phyloP scores from a whole-genome alignment of 2,113 vertebrate genomes.

The Pogona vitticeps region DNA sequence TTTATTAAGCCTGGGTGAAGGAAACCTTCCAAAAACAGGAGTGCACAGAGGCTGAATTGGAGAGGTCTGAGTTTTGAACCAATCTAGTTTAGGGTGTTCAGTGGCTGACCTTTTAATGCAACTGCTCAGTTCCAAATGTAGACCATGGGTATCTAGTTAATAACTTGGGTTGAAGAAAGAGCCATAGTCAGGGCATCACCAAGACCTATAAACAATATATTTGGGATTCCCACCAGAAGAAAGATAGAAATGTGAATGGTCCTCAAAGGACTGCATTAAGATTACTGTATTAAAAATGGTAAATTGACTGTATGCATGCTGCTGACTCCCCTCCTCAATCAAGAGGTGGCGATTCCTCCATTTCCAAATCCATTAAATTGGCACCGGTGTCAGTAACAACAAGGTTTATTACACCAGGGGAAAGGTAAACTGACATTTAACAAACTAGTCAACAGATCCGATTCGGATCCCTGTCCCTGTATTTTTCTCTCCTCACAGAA shows the following conservation, averaged over 20 bases:
- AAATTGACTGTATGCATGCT: conserved; percentile 42
- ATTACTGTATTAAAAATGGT: conserved; percentile 45
- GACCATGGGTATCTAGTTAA: background rate
- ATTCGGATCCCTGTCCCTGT: no score
- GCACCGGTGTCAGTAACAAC: no score
- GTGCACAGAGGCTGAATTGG: background rate
- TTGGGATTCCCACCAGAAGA: background rate
- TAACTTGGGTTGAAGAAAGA: no score
- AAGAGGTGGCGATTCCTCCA: no score
- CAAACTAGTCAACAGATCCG: no score
- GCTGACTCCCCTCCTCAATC: no score
- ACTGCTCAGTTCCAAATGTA: no score
- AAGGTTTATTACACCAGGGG: no score
- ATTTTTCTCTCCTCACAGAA: no score
- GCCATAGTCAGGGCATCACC: background rate
- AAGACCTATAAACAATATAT: background rate
- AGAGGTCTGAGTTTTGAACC: background rate
- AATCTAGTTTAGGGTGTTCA: background rate
- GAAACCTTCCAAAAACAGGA: background rate
- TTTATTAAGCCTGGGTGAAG: background rate
- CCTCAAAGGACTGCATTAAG: conserved; percentile 38
- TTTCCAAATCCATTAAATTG: no score
- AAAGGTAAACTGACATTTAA: no score
- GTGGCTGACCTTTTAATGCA: no score
- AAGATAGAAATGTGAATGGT: background rate